Evolutionary conservation across 2,888 invertebrate genomes (phyloP), one percentile per base, ranked within the genome.

Genomic region (Chesias legatella): DNA sequence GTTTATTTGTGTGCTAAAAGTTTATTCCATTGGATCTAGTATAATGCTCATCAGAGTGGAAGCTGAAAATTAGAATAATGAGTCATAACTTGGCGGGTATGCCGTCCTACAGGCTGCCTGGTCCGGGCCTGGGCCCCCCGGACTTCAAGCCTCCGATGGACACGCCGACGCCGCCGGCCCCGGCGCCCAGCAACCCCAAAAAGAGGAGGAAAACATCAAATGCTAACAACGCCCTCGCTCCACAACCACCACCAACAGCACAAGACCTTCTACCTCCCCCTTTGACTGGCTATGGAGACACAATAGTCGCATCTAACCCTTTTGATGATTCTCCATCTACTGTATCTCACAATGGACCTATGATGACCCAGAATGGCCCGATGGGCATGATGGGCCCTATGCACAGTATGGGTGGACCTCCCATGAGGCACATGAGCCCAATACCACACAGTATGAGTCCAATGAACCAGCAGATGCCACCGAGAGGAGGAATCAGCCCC

Each of bases 251-350:
- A 55, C 92, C 92, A 43, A 94, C 93, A 43, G 92, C 91, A 66
- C 94, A 92, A 63, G 93, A 95, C 78, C 92, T 95, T 67, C 83
- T 96, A 50, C 90, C 96, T 59, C 96, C 96, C 28, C 96, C 96
- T 13, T 92, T 96, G 64, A 93, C 95, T 29, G 96, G 96, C 56
- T 97, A 95, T 80, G 97, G 97, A 23, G 97, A 97, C 72, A 97
- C 97, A 44, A 96, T 98, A 69, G 94, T 97, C 48, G 97, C 97
- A 42, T 96, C 96, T 50, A 98, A 98, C 83, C 97, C 97, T 24
- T 98, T 98, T 77, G 97, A 98, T 82, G 97, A 98, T 74, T 94
- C 95, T 36, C 95, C 95, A 32, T 91, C 90, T 31, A 91, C 90
- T 33, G 86, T 90, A 32, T 80, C 88, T 53, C 80, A 91, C 72